Base-by-base conservation (phyloP, 2,888 invertebrate species). In the Antitype chi region DNA sequence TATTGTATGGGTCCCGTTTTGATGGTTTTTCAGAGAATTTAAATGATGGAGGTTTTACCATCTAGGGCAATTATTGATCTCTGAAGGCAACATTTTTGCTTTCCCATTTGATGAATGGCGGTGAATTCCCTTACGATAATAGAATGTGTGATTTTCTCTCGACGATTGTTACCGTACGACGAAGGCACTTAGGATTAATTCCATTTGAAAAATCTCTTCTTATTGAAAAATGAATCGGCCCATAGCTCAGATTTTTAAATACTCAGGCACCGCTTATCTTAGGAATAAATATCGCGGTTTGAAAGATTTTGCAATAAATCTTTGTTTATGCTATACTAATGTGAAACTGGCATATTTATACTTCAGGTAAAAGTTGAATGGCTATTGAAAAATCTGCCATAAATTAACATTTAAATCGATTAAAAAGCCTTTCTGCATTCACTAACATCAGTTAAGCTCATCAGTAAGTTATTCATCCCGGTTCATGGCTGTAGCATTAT, bases 401-500 rank as follows among this genome's bases (percentile, higher is more conserved):
- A 23, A 67, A 23, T 23, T 17, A 11, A 32, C 5, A 9, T 17
- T 23, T 47, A 52, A 38, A 66, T 15, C 43, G 6, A 52, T 0
- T 17, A 53, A 68, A n/a, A 52, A 53, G 1, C 28, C n/a, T 15
- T 28, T 32, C 2, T 25, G 32, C 15, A 57, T 25, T 53, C 25
- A 62, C 47, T 53, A 77, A 8, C 28, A 63, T 23, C 57, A 55
- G 49, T 15, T 62, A 17, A 59, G 32, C 60, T 47, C 9, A 47
- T 60, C 47, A 59, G 43, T 43, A 23, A 76, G 52, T 32, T 57
- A 70, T 81, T 63, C 53, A 73, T 68, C 62, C 38, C 78, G 32
- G 25, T 55, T 70, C 59, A 67, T 74, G 52, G 43, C 74, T 47
- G n/a, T 11, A 17, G 69, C 75, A 23, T 66, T 69, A 74, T 85